Base-by-base conservation (phyloP, 2,888 invertebrate genomes). In the Ennomos quercinarius region DNA sequence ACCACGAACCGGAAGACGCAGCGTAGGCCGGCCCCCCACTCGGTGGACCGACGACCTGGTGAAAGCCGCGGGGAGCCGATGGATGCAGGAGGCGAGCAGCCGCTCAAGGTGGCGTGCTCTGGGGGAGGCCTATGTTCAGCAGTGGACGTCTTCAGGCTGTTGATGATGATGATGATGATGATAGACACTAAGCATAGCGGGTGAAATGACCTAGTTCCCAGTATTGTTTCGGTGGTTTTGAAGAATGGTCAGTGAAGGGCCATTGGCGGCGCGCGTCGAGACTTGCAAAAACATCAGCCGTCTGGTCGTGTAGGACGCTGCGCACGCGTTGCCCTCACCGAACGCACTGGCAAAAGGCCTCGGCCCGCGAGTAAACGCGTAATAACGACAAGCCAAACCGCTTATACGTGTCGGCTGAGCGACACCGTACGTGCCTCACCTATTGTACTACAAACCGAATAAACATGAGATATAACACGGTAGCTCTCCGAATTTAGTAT, bases 241-340 rank as follows among this genome's bases (percentile, higher is more conserved):
- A 82, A 78, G 82, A 86, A 83, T 80, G 72, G 81, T 72, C 81
- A 79, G 71, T 80, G 77, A 77, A 78, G 77, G 76, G 81, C 69
- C 72, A 27, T 27, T 6, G 72, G 64, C 72, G 64, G 68, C 63
- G 80, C 83, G 83, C 85, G 86, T 78, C 89, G 83, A 83, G 86
- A 84, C 87, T 85, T 73, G 76, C 90, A 91, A 91, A 90, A 91
- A 91, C 88, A 72, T 70, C 3, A 79, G 75, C 78, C 72, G 89
- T 84, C 86, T 86, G 83, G 73, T 80, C 78, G 80, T 78, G 78
- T 64, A 74, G 75, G 74, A 67, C 76, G 77, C 71, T 68, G 74
- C 71, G 74, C 75, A 74, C 75, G 82, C 79, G 79, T 77, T 53
- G 44, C 47, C 43, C 47, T 38, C 40, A 77, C 71, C 72, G 70